phyloP scores from a whole-genome alignment of 1,140 invertebrate genomes.

The Drosophila mojavensis region DNA sequence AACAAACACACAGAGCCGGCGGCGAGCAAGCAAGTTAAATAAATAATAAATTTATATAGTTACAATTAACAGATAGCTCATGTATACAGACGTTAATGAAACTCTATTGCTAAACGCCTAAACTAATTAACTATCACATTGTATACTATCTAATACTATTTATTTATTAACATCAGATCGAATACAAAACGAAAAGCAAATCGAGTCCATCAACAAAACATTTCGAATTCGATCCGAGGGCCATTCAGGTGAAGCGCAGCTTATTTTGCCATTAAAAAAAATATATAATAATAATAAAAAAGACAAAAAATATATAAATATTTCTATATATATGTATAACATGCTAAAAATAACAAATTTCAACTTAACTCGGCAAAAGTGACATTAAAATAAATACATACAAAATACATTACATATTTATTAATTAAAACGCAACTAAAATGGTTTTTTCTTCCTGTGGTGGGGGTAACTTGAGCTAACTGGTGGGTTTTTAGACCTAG shows the following conservation, averaged over 20 bases:
- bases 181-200: slow-evolving; percentile 6
- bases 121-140: slow-evolving; percentile 39
- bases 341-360: slow-evolving; percentile 14
- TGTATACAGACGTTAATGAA: slow-evolving; percentile 32
- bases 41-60: slow-evolving; percentile 22
- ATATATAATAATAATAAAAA: background rate
- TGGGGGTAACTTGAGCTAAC: background rate
- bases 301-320: background rate
- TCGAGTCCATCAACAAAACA: slow-evolving; percentile 23
- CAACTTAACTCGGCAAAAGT: slow-evolving; percentile 38
- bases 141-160: slow-evolving; percentile 44
- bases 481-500: too few relatives aligned
- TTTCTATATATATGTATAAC: background rate
- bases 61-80: slow-evolving; percentile 34
- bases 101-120: slow-evolving; percentile 39
- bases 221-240: slow-evolving; percentile 26
- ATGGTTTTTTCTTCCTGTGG: background rate
- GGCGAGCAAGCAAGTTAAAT: slow-evolving; percentile 24
- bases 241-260: slow-evolving; percentile 44
- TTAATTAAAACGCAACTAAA: slow-evolving; percentile 24
- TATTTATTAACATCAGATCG: slow-evolving; percentile 31
- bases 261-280: slow-evolving; percentile 32
- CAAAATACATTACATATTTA: slow-evolving; percentile 49
- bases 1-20: slow-evolving; percentile 25
- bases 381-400: slow-evolving; percentile 33